Base-by-base conservation (phyloP, 2,113 vertebrate species). In the Microtus oregoni region DNA sequence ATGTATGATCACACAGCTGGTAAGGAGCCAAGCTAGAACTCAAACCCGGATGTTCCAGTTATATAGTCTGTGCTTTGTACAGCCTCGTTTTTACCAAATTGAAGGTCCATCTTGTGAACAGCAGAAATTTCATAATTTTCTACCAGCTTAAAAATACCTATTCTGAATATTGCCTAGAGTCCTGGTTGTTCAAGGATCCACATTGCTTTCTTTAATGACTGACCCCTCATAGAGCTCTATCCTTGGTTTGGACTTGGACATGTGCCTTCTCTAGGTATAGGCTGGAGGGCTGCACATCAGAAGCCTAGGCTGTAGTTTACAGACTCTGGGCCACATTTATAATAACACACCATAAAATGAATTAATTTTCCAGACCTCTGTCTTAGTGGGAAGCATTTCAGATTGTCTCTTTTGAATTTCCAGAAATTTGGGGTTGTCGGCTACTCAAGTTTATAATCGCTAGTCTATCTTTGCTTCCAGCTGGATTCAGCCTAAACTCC, bases 371-470 rank as follows among this genome's bases (percentile, higher is more conserved):
- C 55, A 58, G 55, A 58, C 5, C 55, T 58, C 55, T 58, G 55
- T 58, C 55, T 19, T 32, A 32, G 1, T 38, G 83, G 79, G 89
- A 67, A 88, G 90, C 83, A 28, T 30, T 63, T 81, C 70, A 81
- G 26, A 93, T 63, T 81, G 87, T 85, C 94, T 76, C 24, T 85
- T 52, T 96, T 97, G 93, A 91, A 44, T 92, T 92, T 97, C 89
- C 61, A 63, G 61, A 63, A 83, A 26, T 75, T 83, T n/a, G 24
- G 93, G 78, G 79, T 58, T 20, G 55, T 58, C 5, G 75, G 26
- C n/a, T 91, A 70, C 86, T 94, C 72, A 38, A 85, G 87, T 32
- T 96, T 93, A 47, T 28, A 87, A 87, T 87, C 63, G 90, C 87
- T 87, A 83, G 82, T 79, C 79, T 26, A 28, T 89, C 92, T 93